Base-by-base conservation (phyloP, 2,888 invertebrate species). In the Dryococelus australis region DNA sequence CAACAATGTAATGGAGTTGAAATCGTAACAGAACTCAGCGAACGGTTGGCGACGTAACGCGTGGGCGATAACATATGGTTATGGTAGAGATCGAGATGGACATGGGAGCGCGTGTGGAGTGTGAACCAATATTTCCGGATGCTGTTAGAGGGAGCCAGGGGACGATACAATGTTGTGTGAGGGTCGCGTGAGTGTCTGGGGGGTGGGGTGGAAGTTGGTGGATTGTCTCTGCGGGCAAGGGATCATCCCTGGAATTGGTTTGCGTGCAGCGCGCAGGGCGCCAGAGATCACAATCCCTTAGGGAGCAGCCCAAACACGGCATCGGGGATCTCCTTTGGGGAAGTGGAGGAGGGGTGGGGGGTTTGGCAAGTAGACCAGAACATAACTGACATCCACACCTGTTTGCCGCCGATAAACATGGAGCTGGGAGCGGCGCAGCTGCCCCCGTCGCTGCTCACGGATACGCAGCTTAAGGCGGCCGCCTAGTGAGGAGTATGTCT, bases 201-300 rank as follows among this genome's bases (percentile, higher is more conserved):
- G 65, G 65, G 65, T 0, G 65, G 65, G 65, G 1, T 16, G 16
- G 65, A n/a, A 65, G n/a, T 10, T 65, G 10, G 65, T 3, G 65
- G 65, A 65, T 65, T 65, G 65, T 65, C 65, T 65, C 65, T 65
- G 27, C n/a, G 83, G 83, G 35, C 24, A 83, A 28, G 83, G 83
- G 83, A 83, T 83, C 83, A 83, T 35, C 83, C 13, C 83, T 24
- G 83, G 83, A 83, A 83, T 83, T 83, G 83, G 35, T 83, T 83
- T 83, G 35, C 83, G 83, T 83, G 83, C 28, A 35, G 20, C 43
- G 35, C 28, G 24, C 35, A 35, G 83, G 27, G 35, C 28, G 83
- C 8, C 83, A 43, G 83, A 83, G 83, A 83, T 83, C 83, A 83
- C 35, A 65, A 65, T 65, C 65, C 65, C 65, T 24, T 65, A n/a